Evolutionary conservation across 2,888 invertebrate species (phyloP), one percentile per base, ranked within the genome.

Genomic region (Eilema sororculum): DNA sequence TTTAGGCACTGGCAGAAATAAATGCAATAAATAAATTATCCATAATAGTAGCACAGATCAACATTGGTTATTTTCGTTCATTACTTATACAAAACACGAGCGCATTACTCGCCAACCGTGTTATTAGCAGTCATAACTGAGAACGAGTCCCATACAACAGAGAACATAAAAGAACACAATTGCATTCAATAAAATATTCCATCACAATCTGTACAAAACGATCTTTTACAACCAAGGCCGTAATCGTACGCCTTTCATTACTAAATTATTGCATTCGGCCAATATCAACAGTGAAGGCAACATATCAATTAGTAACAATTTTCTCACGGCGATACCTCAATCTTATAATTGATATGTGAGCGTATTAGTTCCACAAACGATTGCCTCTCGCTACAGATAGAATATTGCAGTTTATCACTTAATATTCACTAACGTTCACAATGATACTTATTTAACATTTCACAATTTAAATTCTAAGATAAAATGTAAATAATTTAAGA

Each of bases 331-430:
- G 73, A 81, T 81, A 82, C 78, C 67, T 75, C 81, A 82, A 81
- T 80, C 78, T 79, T 78, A 69, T 81, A 83, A 87, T 87, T 90
- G 91, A 89, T 91, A 90, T 90, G 90, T 83, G 84, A 85, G 83
- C 79, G 75, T 84, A 85, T 86, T 86, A 82, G 73, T 77, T 81
- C 63, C 75, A 73, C 69, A 77, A 80, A 78, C 67, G 64, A 72
- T 77, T 74, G 76, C 78, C 73, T 74, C 71, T 70, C 72, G 69
- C 64, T 65, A 67, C 67, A 64, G 73, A 56, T 30, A 65, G 22
- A 65, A 65, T 65, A 30, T 67, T 70, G 64, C 70, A 69, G 28
- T 71, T 52, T 71, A 73, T 74, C 68, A 72, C 76, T 77, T 64
- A 13, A 69, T 59, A 74, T 60, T 68, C 71, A 65, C 60, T 61